Evolutionary conservation across 2,797 vertebrate species (phyloP), one percentile per base, ranked within the genome.

Genomic region (Xenops minutus): DNA sequence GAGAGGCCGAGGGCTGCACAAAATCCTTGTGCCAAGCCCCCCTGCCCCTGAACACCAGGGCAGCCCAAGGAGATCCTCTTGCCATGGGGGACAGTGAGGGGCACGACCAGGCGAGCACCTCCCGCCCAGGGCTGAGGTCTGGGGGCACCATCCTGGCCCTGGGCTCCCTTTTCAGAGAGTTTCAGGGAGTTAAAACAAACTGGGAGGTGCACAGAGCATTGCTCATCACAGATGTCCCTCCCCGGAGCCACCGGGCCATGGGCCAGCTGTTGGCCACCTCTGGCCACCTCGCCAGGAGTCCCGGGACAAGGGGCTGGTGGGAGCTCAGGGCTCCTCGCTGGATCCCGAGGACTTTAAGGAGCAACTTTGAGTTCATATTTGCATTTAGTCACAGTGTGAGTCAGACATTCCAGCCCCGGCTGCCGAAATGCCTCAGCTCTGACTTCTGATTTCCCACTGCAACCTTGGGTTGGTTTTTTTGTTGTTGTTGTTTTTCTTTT

Each of bases 351-450:
- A 68, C 67, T 87, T 55, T 66, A 49, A 67, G 81, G 76, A 85
- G 75, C 89, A 44, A 72, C 64, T 82, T 85, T 29, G 90, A 93
- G 94, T 75, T 96, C 94, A 92, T 82, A 95, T 94, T 95, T 96
- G 95, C 94, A 95, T 96, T 97, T 96, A 96, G 95, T 97, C 95
- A 96, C 96, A 95, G 95, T 80, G 92, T 97, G 96, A 97, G 95
- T 97, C 97, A 97, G 95, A 96, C 95, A 93, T 97, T 97, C 97
- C 95, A 97, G 87, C 92, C 91, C 67, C 62, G 83, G 97, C 93
- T 97, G 97, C 97, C 63, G 91, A 96, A 92, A 97, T 93, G 85
- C 96, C 95, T 96, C 96, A 92, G 95, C 75, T 92, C 95, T 96
- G 96, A 97, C 97, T 97, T 97, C 95, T 95, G 95, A 86, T 97